Base-by-base conservation (phyloP, 1,140 invertebrate species). In the Drosophila insularis region DNA sequence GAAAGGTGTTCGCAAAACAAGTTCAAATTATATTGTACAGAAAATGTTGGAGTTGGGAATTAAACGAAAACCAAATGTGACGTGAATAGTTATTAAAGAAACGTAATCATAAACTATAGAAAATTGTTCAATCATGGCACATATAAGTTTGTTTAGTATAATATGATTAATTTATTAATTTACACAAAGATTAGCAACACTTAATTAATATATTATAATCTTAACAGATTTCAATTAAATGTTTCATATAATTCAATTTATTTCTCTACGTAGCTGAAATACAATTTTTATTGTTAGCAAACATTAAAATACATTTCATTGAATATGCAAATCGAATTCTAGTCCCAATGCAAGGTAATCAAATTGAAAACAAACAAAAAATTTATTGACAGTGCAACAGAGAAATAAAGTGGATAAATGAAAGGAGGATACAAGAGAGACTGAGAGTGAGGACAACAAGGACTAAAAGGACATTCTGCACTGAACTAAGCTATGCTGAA, bases 331-430 rank as follows among this genome's bases (percentile, higher is more conserved):
- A 87, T 87, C 58, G 60, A 76, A 66, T 74, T 50, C 74, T 61
- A 59, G 46, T 55, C 23, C 50, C 13, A 50, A 37, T 74, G 39
- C 66, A 59, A 80, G 70, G 63, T 62, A 72, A 68, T 68, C 59
- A 81, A 81, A 72, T 81, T 63, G 58, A 87, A 87, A 79, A 37
- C 85, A 80, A 86, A 86, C 77, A 79, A 75, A 68, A 60, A 70
- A 65, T 46, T 39, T 64, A 76, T 58, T 62, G 50, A 13, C 35
- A 37, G 11, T 37, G 35, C 35, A 37, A 37, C 35, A 62, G 46
- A 68, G 27, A 35, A 35, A 14, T 10, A 17, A 14, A 56, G 19
- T 62, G 23, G 7, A 55, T 54, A 32, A 21, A 13, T 10, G 21
- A 27, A 39, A 37, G 17, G 21, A 5, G 23, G 17, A 55, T 31